phyloP scores from a whole-genome alignment of 2,888 invertebrate genomes.

The Xanthia togata region DNA sequence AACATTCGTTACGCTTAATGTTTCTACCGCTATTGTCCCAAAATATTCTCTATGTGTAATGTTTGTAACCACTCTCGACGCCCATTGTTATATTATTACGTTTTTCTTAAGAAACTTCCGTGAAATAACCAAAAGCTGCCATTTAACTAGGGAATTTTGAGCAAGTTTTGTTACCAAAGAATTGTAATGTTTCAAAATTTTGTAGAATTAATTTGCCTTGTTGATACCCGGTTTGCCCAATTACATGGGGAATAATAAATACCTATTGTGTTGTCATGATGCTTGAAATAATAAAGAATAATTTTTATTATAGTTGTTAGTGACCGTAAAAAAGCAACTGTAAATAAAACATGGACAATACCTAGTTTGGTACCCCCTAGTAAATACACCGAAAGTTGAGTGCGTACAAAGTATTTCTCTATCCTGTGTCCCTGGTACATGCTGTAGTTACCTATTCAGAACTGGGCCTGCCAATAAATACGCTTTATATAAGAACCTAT shows the following conservation, averaged over 20 bases:
- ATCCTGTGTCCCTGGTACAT: too few relatives aligned
- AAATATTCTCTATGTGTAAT: conserved; percentile 69
- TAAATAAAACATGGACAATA: not conserved
- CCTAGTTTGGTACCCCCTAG: not conserved
- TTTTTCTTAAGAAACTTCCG: conserved; percentile 82
- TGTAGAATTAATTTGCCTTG: conserved; percentile 33
- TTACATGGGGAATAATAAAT: conserved; percentile 28
- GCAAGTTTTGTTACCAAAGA: conserved; percentile 66
- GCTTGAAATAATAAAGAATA: conserved; percentile 11
- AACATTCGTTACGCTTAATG: conserved; percentile 61
- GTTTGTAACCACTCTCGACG: conserved; percentile 73
- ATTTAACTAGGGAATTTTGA: conserved; percentile 67
- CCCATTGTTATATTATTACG: conserved; percentile 78
- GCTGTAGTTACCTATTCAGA: not conserved
- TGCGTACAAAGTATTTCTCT: too few relatives aligned
- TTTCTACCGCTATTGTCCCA: conserved; percentile 69
- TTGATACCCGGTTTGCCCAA: conserved; percentile 24
- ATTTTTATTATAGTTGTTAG: not conserved
- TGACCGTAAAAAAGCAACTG: too few relatives aligned
- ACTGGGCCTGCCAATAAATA: not conserved
- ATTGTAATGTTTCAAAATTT: conserved; percentile 40
- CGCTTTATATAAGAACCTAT: not conserved
- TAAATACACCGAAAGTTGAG: not conserved
- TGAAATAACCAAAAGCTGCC: conserved; percentile 70
- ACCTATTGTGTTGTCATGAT: conserved; percentile 20